Conservation (phyloP, 2,888 invertebrate genomes). For the Harpalus rubripes region DNA sequence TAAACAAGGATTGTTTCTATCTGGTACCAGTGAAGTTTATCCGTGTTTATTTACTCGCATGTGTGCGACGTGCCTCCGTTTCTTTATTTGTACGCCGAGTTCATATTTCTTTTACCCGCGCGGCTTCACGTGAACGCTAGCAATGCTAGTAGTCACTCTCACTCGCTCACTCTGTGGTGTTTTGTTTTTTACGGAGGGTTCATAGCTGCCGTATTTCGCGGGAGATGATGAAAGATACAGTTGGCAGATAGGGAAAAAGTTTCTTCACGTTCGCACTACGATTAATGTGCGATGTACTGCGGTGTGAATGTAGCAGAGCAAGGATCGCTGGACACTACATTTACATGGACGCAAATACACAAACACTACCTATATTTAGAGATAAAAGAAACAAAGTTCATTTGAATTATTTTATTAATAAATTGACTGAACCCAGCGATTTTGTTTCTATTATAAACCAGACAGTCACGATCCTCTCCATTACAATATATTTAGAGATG, state of each 20-base stretch:
- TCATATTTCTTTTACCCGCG: conserved; percentile 71
- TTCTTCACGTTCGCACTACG: conserved; percentile 34
- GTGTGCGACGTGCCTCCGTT: conserved; percentile 67
- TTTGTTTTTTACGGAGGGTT: conserved; percentile 39
- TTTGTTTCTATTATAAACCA: too few relatives aligned
- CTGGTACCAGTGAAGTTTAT: neutral
- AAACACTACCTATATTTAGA: neutral
- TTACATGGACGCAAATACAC: conserved; percentile 4
- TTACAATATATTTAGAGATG: too few relatives aligned
- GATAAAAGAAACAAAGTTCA: too few relatives aligned
- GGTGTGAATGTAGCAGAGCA: conserved; percentile 36
- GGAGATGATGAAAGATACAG: conserved; percentile 57
- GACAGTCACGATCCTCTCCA: too few relatives aligned
- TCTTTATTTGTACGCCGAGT: conserved; percentile 71
- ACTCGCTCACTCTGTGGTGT: conserved; percentile 12
- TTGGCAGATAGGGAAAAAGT: conserved; percentile 42
- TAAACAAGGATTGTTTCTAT: conserved; percentile 12
- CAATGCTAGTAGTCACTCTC: conserved; percentile 11
- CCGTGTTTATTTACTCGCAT: conserved; percentile 70
- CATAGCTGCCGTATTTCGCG: conserved; percentile 38
- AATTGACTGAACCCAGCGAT: too few relatives aligned
- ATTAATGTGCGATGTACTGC: conserved; percentile 33
- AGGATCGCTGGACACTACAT: neutral
- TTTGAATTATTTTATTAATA: too few relatives aligned
- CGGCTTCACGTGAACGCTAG: conserved; percentile 30